Conservation (phyloP, 92 coral and sea anemone genomes). For the Phenganax subtilis region DNA sequence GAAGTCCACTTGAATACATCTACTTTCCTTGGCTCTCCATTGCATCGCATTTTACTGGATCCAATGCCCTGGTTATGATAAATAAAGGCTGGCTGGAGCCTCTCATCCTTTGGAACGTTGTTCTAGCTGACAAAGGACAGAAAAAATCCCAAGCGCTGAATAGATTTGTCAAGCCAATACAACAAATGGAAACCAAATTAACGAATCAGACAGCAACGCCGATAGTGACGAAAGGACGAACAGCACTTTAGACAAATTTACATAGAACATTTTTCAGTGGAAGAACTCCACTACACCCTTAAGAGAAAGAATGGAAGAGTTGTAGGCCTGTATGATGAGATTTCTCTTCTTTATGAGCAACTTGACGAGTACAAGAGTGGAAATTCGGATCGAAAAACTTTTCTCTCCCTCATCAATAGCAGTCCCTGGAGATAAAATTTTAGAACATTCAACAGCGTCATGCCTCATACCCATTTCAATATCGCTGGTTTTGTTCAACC, state of each 20-base stretch:
- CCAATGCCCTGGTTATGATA: constrained; percentile 44
- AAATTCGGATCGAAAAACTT: constrained; percentile 52
- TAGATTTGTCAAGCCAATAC: constrained; percentile 46
- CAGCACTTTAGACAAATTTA: constrained; percentile 35
- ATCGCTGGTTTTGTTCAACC: constrained; percentile 63
- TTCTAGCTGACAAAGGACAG: constrained; percentile 59
- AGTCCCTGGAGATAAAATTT: constrained; percentile 50
- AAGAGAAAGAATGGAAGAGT: constrained; percentile 54
- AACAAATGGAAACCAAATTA: constrained; percentile 35
- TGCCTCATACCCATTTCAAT: constrained; percentile 48
- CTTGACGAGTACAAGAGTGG: constrained; percentile 58
- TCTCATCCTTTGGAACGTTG: constrained; percentile 55
- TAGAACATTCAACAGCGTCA: constrained; percentile 48
- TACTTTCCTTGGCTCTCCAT: constrained; percentile 55
- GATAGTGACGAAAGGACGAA: constrained; percentile 31
- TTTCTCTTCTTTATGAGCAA: constrained; percentile 56
- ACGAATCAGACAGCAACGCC: not conserved
- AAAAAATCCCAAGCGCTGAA: constrained; percentile 60
- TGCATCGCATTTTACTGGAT: constrained; percentile 51
- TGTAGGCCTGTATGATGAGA: constrained; percentile 61
- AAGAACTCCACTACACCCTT: constrained; percentile 48
- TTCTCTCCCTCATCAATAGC: constrained; percentile 49
- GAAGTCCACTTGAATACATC: constrained; percentile 52
- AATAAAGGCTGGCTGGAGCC: constrained; percentile 55
- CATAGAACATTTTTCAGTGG: constrained; percentile 57